phyloP scores from a whole-genome alignment of 2,113 vertebrate genomes.

The Engraulis encrasicolus region DNA sequence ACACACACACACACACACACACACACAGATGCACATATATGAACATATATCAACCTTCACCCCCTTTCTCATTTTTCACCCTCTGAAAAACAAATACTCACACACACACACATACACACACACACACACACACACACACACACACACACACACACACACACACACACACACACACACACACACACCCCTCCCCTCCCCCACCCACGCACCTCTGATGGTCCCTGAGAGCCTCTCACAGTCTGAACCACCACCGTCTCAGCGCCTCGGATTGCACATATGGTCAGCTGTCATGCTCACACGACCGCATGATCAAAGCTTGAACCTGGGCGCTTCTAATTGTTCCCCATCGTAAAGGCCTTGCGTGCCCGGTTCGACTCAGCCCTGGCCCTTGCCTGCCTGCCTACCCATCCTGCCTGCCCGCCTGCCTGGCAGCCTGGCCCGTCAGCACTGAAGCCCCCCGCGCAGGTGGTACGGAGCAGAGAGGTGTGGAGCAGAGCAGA shows the following conservation, averaged over 20 bases:
- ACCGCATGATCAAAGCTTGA: slow-evolving; percentile 83
- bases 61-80: no score
- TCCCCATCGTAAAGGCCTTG: slow-evolving; percentile 83
- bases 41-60: no score
- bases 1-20: not conserved
- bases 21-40: not conserved
- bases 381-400: not conserved
- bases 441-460: not conserved
- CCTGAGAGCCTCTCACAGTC: slow-evolving; percentile 51
- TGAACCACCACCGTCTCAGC: slow-evolving; percentile 70
- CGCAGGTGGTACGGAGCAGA: slow-evolving; percentile 41
- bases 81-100: not conserved
- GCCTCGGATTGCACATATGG: slow-evolving; percentile 77
- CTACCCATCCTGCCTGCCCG: no score
- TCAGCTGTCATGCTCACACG: slow-evolving; percentile 81
- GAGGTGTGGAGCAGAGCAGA: slow-evolving; percentile 63
- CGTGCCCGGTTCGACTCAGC: slow-evolving; percentile 87
- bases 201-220: not conserved
- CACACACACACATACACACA: not conserved
- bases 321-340: slow-evolving; percentile 79
- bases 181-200: not conserved
- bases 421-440: no score
- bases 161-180: not conserved
- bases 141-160: not conserved
- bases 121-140: not conserved